phyloP scores from a whole-genome alignment of 2,888 invertebrate genomes.

The Chaetogeoica ovagalla region DNA sequence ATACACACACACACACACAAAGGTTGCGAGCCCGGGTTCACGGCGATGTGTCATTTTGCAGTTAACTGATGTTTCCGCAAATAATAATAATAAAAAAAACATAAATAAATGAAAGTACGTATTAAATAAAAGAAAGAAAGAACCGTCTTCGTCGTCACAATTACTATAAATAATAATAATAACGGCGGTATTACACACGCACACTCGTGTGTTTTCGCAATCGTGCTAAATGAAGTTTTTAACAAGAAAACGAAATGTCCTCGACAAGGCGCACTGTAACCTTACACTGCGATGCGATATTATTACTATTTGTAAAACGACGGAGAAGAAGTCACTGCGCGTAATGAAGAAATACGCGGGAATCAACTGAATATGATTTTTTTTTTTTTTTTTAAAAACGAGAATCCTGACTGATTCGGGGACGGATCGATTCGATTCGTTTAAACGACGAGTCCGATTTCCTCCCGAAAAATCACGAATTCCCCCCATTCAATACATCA shows the following conservation, averaged over 20 bases:
- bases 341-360: too few species aligned
- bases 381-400: too few species aligned
- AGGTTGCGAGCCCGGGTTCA: slow-evolving; percentile 41
- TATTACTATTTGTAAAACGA: too few species aligned
- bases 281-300: too few species aligned
- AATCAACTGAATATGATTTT: too few species aligned
- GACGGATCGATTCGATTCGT: too few species aligned
- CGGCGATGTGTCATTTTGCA: slow-evolving; percentile 27
- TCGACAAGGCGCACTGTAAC: slow-evolving; percentile 40
- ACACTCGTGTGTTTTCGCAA: too few species aligned
- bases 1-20: neutral
- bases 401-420: too few species aligned
- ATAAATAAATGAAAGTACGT: neutral
- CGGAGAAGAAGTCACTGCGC: too few species aligned
- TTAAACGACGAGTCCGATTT: too few species aligned
- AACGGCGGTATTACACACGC: neutral
- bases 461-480: too few species aligned
- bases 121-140: neutral
- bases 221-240: neutral
- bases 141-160: slow-evolving; percentile 27
- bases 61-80: slow-evolving; percentile 35
- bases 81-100: neutral
- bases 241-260: slow-evolving; percentile 44
- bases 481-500: too few species aligned
- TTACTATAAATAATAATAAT: slow-evolving; percentile 24